Conservation (phyloP, 2,888 invertebrate genomes). For the Eupeodes luniger region DNA sequence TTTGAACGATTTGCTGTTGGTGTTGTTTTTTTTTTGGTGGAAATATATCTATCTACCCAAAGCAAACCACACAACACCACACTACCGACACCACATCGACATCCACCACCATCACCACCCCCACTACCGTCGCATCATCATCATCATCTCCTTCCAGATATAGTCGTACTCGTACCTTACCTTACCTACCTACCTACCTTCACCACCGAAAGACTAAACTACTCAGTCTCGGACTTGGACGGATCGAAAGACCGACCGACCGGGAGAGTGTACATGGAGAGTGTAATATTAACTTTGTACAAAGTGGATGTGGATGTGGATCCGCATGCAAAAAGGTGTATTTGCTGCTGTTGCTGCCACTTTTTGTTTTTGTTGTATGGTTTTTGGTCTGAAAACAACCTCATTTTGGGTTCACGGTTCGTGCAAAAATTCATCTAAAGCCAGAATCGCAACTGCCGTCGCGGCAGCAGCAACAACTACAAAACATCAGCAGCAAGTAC, state of each 20-base stretch:
- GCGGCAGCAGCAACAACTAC: conserved; percentile 78
- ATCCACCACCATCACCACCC: not conserved
- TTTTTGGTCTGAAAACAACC: conserved; percentile 40
- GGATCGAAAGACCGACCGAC: too few species aligned
- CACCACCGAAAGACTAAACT: conserved; percentile 27
- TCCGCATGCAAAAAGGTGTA: conserved; percentile 66
- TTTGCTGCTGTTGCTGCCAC: conserved; percentile 51
- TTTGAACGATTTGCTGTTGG: conserved; percentile 17
- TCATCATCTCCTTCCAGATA: conserved; percentile 32
- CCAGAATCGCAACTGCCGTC: conserved; percentile 72
- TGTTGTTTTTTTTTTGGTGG: not conserved
- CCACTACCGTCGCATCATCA: conserved; percentile 16
- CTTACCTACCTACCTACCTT: conserved; percentile 13
- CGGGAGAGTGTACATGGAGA: conserved; percentile 37
- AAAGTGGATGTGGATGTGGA: conserved; percentile 65
- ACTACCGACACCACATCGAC: conserved; percentile 7
- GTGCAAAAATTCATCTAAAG: conserved; percentile 65
- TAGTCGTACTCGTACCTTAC: not conserved
- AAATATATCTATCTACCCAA: conserved; percentile 21
- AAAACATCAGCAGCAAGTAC: conserved; percentile 69
- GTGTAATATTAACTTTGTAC: conserved; percentile 62
- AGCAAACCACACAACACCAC: conserved; percentile 30
- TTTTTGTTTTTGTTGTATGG: conserved; percentile 34
- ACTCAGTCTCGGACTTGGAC: too few species aligned
- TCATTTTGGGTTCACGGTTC: conserved; percentile 72